Base-by-base conservation (phyloP, 1,140 invertebrate genomes). In the Drosophila lacteicornis region DNA sequence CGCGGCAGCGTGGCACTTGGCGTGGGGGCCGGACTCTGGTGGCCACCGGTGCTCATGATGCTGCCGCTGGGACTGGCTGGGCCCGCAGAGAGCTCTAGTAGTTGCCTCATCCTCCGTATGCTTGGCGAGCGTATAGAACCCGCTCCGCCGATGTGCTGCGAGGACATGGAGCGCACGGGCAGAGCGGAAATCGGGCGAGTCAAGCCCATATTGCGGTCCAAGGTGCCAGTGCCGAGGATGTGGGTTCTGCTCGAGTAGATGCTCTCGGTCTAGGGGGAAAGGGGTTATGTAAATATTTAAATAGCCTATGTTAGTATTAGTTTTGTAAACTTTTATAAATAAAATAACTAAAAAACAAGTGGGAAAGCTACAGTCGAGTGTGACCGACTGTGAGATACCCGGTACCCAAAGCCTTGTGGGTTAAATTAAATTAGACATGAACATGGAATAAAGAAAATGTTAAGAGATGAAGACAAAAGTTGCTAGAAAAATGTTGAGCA, bases 1-100 rank as follows among this genome's bases (percentile, higher is more conserved):
- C 95, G 94, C 38, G 96, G 96, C 82, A 97, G 94, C 27, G 96
- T 95, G 5, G 96, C 96, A 58, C 96, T 96, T 19, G 95, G 96
- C 84, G 95, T 97, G 25, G 94, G 96, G 63, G 94, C 96, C 33
- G 94, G 95, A 93, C 94, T 96, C 19, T 95, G 95, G 67, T 94
- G 94, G 9, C 94, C 94, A 6, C 93, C 94, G 15, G 93, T 94
- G 59, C 93, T 94, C 50, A 94, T 84, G 47, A 94, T 93, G 51
- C 93, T 93, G 38, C 91, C 91, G 82, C 93, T 94, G 2, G 93
- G 94, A 82, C 92, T 93, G 12, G 91, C 91, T 1, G 94, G 93
- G 22, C 94, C 93, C 3, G 94, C 94, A 13, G 94, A 95, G 47
- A 97, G 93, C 68, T 98, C 97, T 30, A 97, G 92, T 11, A 97